phyloP scores from a whole-genome alignment of 2,888 invertebrate genomes.

The Trimorus sp. region DNA sequence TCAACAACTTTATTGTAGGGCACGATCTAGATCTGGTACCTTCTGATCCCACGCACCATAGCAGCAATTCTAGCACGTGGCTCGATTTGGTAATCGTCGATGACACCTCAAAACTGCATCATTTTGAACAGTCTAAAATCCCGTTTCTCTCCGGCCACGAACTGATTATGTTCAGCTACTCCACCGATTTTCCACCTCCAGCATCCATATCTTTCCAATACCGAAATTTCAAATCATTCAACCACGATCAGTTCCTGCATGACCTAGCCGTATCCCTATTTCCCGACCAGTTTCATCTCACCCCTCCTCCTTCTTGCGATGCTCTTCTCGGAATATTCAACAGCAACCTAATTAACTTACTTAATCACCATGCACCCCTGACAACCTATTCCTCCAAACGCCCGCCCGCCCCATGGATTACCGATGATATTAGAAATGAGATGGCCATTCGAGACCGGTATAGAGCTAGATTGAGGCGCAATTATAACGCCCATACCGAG shows the following conservation, averaged over 20 bases:
- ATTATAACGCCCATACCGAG: neutral
- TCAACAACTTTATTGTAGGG: no score
- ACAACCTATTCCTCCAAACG: neutral
- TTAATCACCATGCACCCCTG: neutral
- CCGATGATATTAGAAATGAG: neutral
- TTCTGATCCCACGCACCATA: no score
- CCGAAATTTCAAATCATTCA: no score
- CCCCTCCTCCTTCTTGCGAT: neutral
- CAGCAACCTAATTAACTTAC: neutral
- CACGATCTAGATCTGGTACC: no score
- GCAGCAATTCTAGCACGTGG: slow-evolving; percentile 1
- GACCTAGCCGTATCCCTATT: no score
- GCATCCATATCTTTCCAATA: no score
- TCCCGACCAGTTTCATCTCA: no score
- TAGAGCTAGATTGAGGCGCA: neutral
- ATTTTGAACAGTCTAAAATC: no score
- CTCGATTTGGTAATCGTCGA: neutral
- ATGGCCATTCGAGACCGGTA: neutral
- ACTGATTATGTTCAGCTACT: no score
- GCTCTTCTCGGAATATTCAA: neutral
- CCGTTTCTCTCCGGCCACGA: no score
- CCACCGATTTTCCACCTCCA: no score
- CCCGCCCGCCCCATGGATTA: neutral
- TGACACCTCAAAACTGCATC: neutral
- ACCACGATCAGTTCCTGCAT: no score